A percentile compares a stretch with the other conserved stretches of the same genome.
Evolutionary conservation across 2,113 vertebrate genomes (phyloP).

Genomic region (Anser cygnoides): DNA sequence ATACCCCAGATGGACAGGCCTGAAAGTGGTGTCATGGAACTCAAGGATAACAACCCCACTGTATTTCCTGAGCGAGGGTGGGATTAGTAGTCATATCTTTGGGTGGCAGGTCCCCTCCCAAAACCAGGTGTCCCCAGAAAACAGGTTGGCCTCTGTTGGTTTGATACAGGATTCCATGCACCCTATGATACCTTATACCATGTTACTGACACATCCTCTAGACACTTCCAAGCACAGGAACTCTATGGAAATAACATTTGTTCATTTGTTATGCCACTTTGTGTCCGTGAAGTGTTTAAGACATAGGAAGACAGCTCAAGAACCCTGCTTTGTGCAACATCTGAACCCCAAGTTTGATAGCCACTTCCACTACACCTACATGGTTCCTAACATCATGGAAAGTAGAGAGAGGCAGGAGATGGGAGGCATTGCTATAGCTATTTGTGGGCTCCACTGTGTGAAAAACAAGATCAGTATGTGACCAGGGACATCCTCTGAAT

Average conservation of each 20-base stretch:
- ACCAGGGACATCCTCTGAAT: background rate
- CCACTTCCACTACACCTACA: background rate
- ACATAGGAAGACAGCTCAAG: background rate
- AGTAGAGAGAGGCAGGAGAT: background rate
- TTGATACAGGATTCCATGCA: background rate
- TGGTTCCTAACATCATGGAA: background rate
- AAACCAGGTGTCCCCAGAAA: background rate
- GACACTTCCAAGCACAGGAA: background rate
- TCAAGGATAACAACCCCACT: background rate
- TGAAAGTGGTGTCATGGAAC: background rate
- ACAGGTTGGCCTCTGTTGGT: background rate
- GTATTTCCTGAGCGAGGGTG: background rate
- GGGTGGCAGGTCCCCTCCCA: fast-evolving
- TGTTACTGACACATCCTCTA: background rate
- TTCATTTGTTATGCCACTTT: background rate
- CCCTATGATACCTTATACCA: background rate
- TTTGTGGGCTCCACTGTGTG: background rate
- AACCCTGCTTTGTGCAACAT: background rate
- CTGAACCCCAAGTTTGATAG: background rate
- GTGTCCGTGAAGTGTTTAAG: background rate
- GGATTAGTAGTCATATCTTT: background rate
- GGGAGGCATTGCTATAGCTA: background rate
- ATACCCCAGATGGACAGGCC: background rate
- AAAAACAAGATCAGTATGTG: background rate
- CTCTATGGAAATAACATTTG: background rate